A percentile compares a stretch with the other conserved stretches of the same genome.
These are phyloP conservation scores for Heliconius hermathena DNA, from an alignment of 1,140 invertebrate genomes.

Conservation along the genomic window DNA sequence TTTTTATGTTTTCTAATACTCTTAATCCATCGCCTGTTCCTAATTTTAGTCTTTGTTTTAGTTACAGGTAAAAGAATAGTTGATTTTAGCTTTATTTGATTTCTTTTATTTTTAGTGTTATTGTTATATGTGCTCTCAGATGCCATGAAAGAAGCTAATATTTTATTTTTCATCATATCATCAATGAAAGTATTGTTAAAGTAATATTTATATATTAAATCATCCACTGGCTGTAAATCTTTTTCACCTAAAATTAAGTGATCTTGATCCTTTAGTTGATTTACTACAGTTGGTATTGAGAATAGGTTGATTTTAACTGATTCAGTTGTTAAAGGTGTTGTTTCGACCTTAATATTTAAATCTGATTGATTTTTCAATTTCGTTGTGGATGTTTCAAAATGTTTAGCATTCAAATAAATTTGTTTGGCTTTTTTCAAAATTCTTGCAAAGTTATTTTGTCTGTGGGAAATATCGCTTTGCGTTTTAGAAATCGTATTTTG, in stretches of 20 bases:
- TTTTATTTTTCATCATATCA: constrained; percentile 64
- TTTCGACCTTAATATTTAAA: constrained; percentile 32
- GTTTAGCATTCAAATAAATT: constrained; percentile 42
- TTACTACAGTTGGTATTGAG: constrained; percentile 49
- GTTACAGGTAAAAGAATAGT: constrained; percentile 61
- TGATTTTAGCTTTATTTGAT: constrained; percentile 48
- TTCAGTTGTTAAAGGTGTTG: constrained; percentile 47
- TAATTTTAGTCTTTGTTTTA: constrained; percentile 36
- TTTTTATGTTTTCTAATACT: constrained; percentile 46
- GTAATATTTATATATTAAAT: constrained; percentile 74
- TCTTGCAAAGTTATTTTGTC: constrained; percentile 66
- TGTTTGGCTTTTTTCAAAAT: constrained; percentile 69
- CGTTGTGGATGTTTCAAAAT: constrained; percentile 23
- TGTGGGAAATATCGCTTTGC: constrained; percentile 65
- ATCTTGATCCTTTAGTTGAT: constrained; percentile 56
- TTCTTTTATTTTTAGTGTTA: constrained; percentile 58
- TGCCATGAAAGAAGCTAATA: constrained; percentile 43
- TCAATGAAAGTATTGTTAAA: constrained; percentile 75
- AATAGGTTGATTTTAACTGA: constrained; percentile 70
- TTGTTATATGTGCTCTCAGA: constrained; percentile 39
- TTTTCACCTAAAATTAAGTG: constrained; percentile 62
- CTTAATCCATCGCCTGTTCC: constrained; percentile 65
- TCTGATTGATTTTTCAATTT: constrained; percentile 33
- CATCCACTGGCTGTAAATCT: constrained; percentile 65
- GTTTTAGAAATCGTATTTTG: constrained; percentile 66